Base-by-base conservation (phyloP, 2,888 invertebrate genomes). In the Dynastes hyllus region DNA sequence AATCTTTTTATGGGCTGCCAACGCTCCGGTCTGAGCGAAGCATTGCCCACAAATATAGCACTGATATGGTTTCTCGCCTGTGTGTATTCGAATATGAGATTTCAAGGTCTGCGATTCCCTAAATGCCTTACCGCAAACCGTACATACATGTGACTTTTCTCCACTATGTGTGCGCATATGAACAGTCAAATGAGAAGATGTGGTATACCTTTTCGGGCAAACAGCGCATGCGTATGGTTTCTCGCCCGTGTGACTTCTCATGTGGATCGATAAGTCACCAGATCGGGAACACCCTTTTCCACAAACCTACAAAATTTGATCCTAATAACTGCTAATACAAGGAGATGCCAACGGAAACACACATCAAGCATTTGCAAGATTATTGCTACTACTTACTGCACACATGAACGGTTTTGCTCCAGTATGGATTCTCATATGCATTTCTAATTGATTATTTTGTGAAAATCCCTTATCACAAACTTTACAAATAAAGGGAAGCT, bases 391-490 rank as follows among this genome's bases (percentile, higher is more conserved):
- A 78, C 81, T 81, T 83, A 86, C 86, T 58, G 84, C 83, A 80
- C 87, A 87, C 71, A 87, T 83, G 78, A 84, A 87, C 1, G 87
- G 87, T 82, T 86, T 87, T 63, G 84, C 81, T n/a, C 87, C 87
- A 0, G 86, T 86, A 78, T 87, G 87, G 11, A 84, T 82, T 32
- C 87, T 79, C 37, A 83, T 81, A 77, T 87, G 87, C 81, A 87
- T 85, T 81, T 86, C 84, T 81, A 87, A 80, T 78, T 87, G 86
- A 73, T 86, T 85, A 77, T 86, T 86, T 79, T 87, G 87, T 0
- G 85, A 83, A 76, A 87, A 87, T 58, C 85, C 83, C 81, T 87
- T 87, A 27, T 83, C 82, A 71, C 87, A 87, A 29, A 85, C 80
- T 5, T 80, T 81, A 79, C 87, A 87, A 16, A 81, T 81, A 76